Conservation (phyloP, 2,113 vertebrate species). For the Scytalopus superciliaris region DNA sequence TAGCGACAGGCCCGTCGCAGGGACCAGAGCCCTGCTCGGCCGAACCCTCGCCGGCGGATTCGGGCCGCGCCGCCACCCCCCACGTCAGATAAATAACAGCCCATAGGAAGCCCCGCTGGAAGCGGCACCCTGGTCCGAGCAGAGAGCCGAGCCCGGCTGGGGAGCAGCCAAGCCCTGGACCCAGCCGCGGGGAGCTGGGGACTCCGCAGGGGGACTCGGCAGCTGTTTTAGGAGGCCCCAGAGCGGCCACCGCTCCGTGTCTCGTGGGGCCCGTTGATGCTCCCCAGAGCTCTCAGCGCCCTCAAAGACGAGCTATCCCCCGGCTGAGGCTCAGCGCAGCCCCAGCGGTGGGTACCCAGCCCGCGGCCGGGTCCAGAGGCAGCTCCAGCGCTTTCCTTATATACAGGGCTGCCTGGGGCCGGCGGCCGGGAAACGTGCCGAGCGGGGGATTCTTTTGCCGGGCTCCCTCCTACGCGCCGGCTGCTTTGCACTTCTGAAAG, state of each 20-base stretch:
- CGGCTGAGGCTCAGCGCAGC: background rate
- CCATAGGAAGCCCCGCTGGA: background rate
- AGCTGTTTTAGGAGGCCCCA: background rate
- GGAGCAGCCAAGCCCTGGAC: background rate
- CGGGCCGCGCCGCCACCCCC: background rate
- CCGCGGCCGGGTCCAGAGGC: background rate
- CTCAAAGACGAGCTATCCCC: background rate
- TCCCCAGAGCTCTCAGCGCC: background rate
- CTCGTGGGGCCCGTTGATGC: too few relatives aligned
- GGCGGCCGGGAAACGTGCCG: slow-evolving; percentile 74
- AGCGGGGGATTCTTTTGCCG: slow-evolving; percentile 88
- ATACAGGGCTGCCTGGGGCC: slow-evolving; percentile 69
- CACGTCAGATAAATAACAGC: background rate
- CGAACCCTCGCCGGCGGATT: background rate
- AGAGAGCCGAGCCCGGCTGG: background rate
- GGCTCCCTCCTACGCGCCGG: slow-evolving; percentile 92
- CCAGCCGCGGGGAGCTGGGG: background rate
- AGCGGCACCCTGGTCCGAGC: background rate
- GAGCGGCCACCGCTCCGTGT: background rate
- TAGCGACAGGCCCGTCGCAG: background rate
- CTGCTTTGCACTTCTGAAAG: slow-evolving; percentile 89
- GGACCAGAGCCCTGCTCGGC: background rate
- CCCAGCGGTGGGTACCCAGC: background rate
- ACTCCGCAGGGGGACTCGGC: background rate
- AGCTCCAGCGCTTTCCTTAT: slow-evolving; percentile 66